Evolutionary conservation across 2,113 vertebrate species (phyloP).

Genomic region (Chamaetylas fuelleborni): DNA sequence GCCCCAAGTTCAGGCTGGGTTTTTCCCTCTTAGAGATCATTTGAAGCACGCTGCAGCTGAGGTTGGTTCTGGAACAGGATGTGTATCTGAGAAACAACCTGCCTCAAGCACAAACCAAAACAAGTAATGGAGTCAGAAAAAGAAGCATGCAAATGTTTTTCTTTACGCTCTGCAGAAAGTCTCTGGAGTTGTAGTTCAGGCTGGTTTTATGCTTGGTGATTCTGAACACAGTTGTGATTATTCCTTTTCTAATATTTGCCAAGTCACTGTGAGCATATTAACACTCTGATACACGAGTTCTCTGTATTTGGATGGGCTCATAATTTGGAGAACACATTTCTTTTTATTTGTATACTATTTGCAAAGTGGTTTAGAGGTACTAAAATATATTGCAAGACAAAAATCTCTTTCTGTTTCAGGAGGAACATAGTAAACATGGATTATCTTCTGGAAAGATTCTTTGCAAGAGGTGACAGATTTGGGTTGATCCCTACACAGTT

Average conservation of each 20-base stretch:
- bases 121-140: background rate
- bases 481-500: background rate
- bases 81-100: background rate
- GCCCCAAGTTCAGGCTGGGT: background rate
- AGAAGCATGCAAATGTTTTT: background rate
- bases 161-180: background rate
- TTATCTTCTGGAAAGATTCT: background rate
- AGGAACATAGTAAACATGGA: background rate
- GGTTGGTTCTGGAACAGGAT: background rate
- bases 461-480: background rate
- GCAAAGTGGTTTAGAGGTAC: background rate
- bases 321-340: background rate
- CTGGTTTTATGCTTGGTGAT: background rate
- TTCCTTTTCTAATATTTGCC: background rate
- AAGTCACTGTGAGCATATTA: background rate
- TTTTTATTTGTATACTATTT: background rate
- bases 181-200: background rate
- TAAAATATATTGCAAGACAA: background rate
- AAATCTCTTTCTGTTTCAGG: background rate
- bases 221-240: background rate
- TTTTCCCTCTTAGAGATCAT: background rate
- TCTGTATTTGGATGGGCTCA: background rate
- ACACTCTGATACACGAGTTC: rapidly evolving
- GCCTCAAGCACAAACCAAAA: background rate
- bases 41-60: background rate